phyloP scores from a whole-genome alignment of 2,113 vertebrate species.

The Gambusia affinis region DNA sequence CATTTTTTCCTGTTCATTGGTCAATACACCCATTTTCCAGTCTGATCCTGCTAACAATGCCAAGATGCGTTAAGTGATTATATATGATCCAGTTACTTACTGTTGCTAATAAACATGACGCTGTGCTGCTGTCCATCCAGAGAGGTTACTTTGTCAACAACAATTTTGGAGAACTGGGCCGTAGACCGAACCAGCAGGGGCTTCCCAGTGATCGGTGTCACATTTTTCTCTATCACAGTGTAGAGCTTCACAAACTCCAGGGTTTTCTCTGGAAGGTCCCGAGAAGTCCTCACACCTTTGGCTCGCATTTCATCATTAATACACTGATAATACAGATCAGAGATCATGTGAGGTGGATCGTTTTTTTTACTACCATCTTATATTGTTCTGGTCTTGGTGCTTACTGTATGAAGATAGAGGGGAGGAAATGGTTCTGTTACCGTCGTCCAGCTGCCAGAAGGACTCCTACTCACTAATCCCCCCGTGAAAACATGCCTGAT shows the following conservation, averaged over 20 bases:
- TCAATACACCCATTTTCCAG: too few relatives aligned
- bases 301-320: slow-evolving; percentile 25
- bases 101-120: slow-evolving; percentile 38
- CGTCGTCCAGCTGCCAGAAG: slow-evolving; percentile 17
- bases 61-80: too few relatives aligned
- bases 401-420: slow-evolving; percentile 23
- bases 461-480: slow-evolving; percentile 17
- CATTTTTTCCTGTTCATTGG: too few relatives aligned
- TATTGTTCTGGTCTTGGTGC: neutral
- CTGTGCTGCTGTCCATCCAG: slow-evolving; percentile 18
- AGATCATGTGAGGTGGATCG: neutral
- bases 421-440: slow-evolving; percentile 18
- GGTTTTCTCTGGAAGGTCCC: slow-evolving; percentile 1
- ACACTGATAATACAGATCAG: slow-evolving; percentile 23
- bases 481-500: slow-evolving; percentile 32
- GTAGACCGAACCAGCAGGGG: slow-evolving; percentile 24
- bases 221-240: slow-evolving; percentile 17
- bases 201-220: slow-evolving; percentile 13
- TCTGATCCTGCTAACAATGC: too few relatives aligned
- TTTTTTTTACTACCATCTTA: neutral
- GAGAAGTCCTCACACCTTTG: slow-evolving; percentile 4
- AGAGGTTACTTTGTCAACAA: slow-evolving; percentile 30
- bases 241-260: slow-evolving; percentile 23
- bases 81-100: neutral
- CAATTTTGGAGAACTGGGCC: slow-evolving; percentile 23